Conservation (phyloP, 1,140 invertebrate species). For the Epicauta chinensis region DNA sequence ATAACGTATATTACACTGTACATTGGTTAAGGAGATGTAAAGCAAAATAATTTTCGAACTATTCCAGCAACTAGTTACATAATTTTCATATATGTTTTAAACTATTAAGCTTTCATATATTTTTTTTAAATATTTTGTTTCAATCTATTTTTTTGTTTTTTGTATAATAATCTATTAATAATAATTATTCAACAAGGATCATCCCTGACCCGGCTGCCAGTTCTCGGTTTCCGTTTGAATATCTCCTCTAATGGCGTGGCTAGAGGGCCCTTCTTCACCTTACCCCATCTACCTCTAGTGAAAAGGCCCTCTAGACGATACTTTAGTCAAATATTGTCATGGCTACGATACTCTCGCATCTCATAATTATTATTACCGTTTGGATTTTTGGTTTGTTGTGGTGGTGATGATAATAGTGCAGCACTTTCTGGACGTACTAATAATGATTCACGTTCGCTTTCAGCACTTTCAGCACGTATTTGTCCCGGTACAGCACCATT, state of each 20-base stretch:
- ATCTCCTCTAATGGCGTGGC: slow-evolving; percentile 45
- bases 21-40: slow-evolving; percentile 1
- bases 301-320: slow-evolving; percentile 50
- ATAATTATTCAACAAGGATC: slow-evolving; percentile 31
- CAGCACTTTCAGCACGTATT: slow-evolving; percentile 44
- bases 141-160: too few relatives aligned
- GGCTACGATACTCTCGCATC: slow-evolving; percentile 54
- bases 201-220: slow-evolving; percentile 31
- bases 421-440: slow-evolving; percentile 42
- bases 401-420: slow-evolving; percentile 40
- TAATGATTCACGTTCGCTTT: slow-evolving; percentile 52
- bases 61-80: too few relatives aligned
- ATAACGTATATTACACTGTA: slow-evolving; percentile 6
- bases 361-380: slow-evolving; percentile 75
- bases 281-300: slow-evolving; percentile 49
- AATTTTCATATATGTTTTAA: too few relatives aligned
- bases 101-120: too few relatives aligned
- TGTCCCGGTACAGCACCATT: slow-evolving; percentile 43
- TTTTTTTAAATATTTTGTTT: too few relatives aligned
- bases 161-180: too few relatives aligned
- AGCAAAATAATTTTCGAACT: slow-evolving; percentile 2
- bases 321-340: slow-evolving; percentile 54
- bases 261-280: slow-evolving; percentile 46
- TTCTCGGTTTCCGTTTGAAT: slow-evolving; percentile 41
- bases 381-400: slow-evolving; percentile 50